A percentile compares a stretch with the other conserved stretches of the same genome.
Evolutionary conservation across 2,888 invertebrate genomes (phyloP).

Genomic region (Brenthis daphne): DNA sequence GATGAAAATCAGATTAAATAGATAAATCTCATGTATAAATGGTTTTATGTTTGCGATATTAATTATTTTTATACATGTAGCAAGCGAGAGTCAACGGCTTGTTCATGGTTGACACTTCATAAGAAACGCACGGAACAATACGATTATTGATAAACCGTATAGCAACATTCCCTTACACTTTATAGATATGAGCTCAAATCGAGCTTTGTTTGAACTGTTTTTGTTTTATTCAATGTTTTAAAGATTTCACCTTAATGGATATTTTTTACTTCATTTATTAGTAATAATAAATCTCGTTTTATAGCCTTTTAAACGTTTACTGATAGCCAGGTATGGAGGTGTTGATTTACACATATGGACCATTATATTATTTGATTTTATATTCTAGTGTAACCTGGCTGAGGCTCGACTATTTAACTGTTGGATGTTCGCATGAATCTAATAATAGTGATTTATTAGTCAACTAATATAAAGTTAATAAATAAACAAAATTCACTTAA

Average conservation of each 20-base stretch:
- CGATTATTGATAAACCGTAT: constrained; percentile 12
- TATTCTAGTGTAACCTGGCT: background rate
- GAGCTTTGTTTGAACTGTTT: constrained; percentile 24
- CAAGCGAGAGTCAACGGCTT: constrained; percentile 12
- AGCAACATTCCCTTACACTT: constrained; percentile 23
- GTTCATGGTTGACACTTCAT: constrained; percentile 12
- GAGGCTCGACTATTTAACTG: background rate
- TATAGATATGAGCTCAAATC: constrained; percentile 30
- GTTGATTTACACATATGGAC: constrained; percentile 7
- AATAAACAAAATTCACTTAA: too few species aligned
- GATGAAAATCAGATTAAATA: background rate
- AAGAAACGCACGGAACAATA: constrained; percentile 19
- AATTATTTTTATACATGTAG: constrained; percentile 20
- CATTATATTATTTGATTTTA: constrained; percentile 1
- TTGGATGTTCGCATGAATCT: background rate
- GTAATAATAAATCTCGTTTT: constrained; percentile 13
- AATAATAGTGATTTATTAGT: too few species aligned
- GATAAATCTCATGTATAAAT: constrained; percentile 7
- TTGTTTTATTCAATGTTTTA: constrained; percentile 15
- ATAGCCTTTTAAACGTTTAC: constrained; percentile 11
- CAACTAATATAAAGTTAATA: too few species aligned
- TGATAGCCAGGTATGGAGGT: constrained; percentile 13
- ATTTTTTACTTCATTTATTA: constrained; percentile 5
- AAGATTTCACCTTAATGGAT: constrained; percentile 5
- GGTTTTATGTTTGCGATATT: constrained; percentile 8